Conservation (phyloP, 1,140 invertebrate species). For the Caenorhabditis elegans region WBcel235 BX284602.5:14760501-14761000, state of each 20-base stretch:
- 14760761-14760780: conserved; percentile 96
- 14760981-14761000: no score
- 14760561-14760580: conserved; percentile 68
- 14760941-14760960: no score
- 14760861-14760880: conserved; percentile 74
- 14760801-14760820: conserved; percentile 94
- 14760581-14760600: conserved; percentile 73
- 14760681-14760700: conserved; percentile 95
- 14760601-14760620: conserved; percentile 49
- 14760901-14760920: no score
- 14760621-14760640: conserved; percentile 69
- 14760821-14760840: conserved; percentile 97
- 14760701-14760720: conserved; percentile 70
- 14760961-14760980: no score
- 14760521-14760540: conserved; percentile 79
- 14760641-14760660: conserved; percentile 65
- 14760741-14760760: conserved; percentile 80
- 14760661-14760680: conserved; percentile 84
- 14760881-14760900: no score
- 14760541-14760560: conserved; percentile 73
- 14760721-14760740: conserved; percentile 84
- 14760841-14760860: conserved; percentile 87
- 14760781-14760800: conserved; percentile 98
- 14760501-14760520: conserved; percentile 91
- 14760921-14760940: no score